Conservation (phyloP, 2,113 vertebrate species). For the Merops nubicus region DNA sequence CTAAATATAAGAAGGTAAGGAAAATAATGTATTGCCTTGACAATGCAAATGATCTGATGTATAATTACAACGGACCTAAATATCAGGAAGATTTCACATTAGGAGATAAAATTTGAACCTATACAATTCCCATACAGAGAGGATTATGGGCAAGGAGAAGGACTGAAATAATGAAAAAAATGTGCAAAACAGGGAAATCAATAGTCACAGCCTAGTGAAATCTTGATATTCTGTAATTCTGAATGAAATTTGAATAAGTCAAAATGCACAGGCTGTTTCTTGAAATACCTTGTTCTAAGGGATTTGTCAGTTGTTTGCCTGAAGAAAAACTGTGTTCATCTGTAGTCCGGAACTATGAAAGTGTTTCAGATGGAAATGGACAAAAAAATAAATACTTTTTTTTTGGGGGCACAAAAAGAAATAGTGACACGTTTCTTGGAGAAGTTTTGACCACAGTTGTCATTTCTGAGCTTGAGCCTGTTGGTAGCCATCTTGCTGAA, state of each 20-base stretch:
- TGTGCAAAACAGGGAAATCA: not conserved
- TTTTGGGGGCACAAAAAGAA: not conserved
- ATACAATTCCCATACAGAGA: not conserved
- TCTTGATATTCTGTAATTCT: slow-evolving; percentile 4
- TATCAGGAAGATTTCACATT: not conserved
- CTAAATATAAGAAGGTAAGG: not conserved
- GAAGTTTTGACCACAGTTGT: not conserved
- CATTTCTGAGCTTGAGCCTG: not conserved
- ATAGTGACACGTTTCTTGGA: not conserved
- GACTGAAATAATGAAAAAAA: not conserved
- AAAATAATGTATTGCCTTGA: not conserved
- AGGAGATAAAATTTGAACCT: not conserved
- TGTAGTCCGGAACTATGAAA: not conserved
- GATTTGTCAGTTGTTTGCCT: slow-evolving; percentile 20
- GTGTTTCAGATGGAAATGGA: not conserved
- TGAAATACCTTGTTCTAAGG: slow-evolving; percentile 1
- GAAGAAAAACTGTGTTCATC: slow-evolving; percentile 1
- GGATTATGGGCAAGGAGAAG: not conserved
- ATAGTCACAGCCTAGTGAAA: not conserved
- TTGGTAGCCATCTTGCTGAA: not conserved
- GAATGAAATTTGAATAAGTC: slow-evolving; percentile 42
- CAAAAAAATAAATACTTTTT: not conserved
- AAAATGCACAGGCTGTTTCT: slow-evolving; percentile 36
- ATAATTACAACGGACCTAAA: not conserved
- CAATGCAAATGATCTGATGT: not conserved